These are phyloP conservation scores for Anoplopoma fimbria DNA, from an alignment of 2,113 vertebrate genomes.

Conservation along the genomic window DNA sequence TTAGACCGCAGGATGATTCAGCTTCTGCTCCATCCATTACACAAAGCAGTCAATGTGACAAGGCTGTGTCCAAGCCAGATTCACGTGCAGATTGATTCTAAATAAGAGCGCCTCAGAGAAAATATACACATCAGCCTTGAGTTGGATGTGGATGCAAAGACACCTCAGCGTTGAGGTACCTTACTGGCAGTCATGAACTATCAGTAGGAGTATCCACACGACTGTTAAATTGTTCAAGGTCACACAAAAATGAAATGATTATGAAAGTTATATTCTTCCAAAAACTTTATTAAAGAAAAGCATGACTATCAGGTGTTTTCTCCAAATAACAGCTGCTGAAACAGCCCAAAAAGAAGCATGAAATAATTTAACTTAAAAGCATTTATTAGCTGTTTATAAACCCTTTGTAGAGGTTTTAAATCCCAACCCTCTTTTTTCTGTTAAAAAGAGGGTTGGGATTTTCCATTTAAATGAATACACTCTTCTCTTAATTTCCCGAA, in stretches of 20 bases:
- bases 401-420: no score
- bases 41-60: conserved; percentile 23
- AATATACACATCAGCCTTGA: not conserved
- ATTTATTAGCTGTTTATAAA: not conserved
- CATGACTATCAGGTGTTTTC: not conserved
- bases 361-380: not conserved
- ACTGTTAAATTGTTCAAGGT: not conserved
- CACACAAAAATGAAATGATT: not conserved
- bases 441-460: not conserved
- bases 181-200: not conserved
- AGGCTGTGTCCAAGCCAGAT: not conserved
- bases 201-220: not conserved
- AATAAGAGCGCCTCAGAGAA: not conserved
- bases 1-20: conserved; percentile 41
- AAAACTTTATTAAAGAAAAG: not conserved
- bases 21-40: conserved; percentile 47
- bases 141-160: not conserved
- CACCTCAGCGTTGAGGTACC: not conserved
- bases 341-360: not conserved
- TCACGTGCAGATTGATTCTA: not conserved
- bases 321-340: not conserved
- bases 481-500: not conserved
- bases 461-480: not conserved
- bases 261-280: not conserved
- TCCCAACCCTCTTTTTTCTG: not conserved